Base-by-base conservation (phyloP, 2,888 invertebrate species). In the Heliothis peltigera region DNA sequence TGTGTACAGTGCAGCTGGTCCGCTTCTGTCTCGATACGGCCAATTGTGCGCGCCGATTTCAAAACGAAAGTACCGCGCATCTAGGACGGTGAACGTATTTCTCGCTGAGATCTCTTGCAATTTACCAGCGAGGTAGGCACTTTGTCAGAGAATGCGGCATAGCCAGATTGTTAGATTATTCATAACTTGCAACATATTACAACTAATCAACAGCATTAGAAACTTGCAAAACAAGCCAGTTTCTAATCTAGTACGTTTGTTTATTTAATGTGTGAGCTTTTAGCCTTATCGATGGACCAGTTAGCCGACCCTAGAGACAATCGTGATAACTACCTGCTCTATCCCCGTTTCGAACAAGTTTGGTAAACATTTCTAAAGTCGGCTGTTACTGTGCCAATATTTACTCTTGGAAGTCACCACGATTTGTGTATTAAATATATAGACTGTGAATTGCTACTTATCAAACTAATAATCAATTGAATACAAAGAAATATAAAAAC, bases 21-120 rank as follows among this genome's bases (percentile, higher is more conserved):
- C 83, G 89, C 89, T 86, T 88, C 87, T 91, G 89, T 90, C 93
- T 92, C 91, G 93, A 92, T 91, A 93, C 93, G 92, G 93, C 90
- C 93, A 93, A 94, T 94, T 94, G 94, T 94, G 90, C 91, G 92
- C 91, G 91, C 91, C 92, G 94, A 94, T 94, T 94, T 95, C 95
- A 93, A 94, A 95, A 94, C 93, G 95, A 95, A 95, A 95, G 95
- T 94, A 93, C 93, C 89, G 90, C 91, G 92, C 94, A 94, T 93
- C 93, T 93, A 92, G 94, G 94, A 92, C 94, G 94, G 94, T 94
- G 94, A 95, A 94, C 94, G 94, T 94, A 93, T 92, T 93, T 92
- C 92, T 92, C 91, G 91, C 77, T 81, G 89, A 89, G 92, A 93
- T 93, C 92, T 94, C 92, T 92, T 93, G 93, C 93, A 91, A 93